A percentile compares a stretch with the other conserved stretches of the same genome.
phyloP scores from a whole-genome alignment of 2,113 vertebrate species.

The Chiloscyllium plagiosum region DNA sequence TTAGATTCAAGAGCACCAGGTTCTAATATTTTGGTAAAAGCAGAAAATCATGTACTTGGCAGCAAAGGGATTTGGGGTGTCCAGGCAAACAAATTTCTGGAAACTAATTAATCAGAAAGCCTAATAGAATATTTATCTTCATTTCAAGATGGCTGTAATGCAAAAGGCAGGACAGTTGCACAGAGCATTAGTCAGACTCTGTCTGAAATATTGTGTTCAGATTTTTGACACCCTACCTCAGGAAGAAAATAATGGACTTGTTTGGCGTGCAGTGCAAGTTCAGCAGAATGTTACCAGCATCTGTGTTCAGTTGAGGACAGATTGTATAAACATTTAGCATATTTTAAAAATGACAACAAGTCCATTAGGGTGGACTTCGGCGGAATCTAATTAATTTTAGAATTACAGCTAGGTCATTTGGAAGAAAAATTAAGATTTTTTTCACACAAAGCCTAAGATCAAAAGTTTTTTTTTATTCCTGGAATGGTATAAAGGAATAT shows the following conservation, averaged over 20 bases:
- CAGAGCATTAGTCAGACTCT: background rate
- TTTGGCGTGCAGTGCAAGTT: background rate
- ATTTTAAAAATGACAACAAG: background rate
- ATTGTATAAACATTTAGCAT: background rate
- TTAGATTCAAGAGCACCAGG: background rate
- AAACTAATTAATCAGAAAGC: background rate
- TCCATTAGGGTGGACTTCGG: too few species aligned
- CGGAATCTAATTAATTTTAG: too few species aligned
- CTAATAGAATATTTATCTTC: background rate
- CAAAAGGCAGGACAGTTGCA: background rate
- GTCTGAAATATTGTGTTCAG: background rate
- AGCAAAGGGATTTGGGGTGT: background rate
- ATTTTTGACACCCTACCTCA: background rate
- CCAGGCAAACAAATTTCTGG: background rate
- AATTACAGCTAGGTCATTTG: too few species aligned
- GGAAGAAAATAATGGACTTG: background rate
- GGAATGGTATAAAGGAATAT: too few species aligned
- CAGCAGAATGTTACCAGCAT: background rate
- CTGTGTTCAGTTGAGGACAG: background rate
- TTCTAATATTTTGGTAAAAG: background rate
- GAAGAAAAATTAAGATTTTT: too few species aligned
- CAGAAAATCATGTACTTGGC: background rate
- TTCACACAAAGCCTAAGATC: too few species aligned
- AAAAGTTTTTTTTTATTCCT: too few species aligned
- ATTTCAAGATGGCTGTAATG: background rate